A percentile compares a stretch with the other conserved stretches of the same genome.
phyloP scores from a whole-genome alignment of 2,797 vertebrate genomes.

The Cossypha dichroa region DNA sequence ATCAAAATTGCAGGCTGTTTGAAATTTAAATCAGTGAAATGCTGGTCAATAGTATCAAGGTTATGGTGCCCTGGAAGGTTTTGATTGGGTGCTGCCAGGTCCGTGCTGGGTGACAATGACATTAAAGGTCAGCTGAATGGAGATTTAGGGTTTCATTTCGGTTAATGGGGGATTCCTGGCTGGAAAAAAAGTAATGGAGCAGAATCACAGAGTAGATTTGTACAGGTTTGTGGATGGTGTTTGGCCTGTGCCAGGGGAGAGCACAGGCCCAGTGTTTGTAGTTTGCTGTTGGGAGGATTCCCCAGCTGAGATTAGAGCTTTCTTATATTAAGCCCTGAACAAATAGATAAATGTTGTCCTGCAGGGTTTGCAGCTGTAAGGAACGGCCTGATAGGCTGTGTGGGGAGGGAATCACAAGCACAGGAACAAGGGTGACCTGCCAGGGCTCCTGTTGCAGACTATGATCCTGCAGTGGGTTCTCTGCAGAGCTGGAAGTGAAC shows the following conservation, averaged over 20 bases:
- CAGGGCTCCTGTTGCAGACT: fast-evolving
- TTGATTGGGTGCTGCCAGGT: conserved; percentile 18
- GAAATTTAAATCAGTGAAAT: conserved; percentile 80
- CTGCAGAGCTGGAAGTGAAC: background rate
- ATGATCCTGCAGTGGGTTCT: fast-evolving
- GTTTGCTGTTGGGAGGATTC: background rate
- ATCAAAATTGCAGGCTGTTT: conserved; percentile 75
- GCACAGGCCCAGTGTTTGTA: background rate
- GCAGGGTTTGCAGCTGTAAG: background rate
- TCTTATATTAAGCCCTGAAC: background rate
- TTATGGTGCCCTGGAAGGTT: conserved; percentile 48
- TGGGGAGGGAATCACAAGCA: background rate
- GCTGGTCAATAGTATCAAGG: conserved; percentile 76
- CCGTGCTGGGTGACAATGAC: background rate
- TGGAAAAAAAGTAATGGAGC: background rate
- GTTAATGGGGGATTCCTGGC: background rate
- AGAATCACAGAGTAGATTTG: background rate
- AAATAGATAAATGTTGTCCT: background rate
- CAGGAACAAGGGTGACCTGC: background rate
- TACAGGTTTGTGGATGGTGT: background rate
- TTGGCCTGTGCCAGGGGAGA: background rate
- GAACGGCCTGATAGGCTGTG: fast-evolving
- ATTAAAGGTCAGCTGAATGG: conserved; percentile 27
- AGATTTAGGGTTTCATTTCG: background rate
- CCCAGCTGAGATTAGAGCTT: background rate